These are phyloP conservation scores for Himantopus leucocephalus DNA, from an alignment of 2,113 vertebrate genomes.

Conservation along the genomic window DNA sequence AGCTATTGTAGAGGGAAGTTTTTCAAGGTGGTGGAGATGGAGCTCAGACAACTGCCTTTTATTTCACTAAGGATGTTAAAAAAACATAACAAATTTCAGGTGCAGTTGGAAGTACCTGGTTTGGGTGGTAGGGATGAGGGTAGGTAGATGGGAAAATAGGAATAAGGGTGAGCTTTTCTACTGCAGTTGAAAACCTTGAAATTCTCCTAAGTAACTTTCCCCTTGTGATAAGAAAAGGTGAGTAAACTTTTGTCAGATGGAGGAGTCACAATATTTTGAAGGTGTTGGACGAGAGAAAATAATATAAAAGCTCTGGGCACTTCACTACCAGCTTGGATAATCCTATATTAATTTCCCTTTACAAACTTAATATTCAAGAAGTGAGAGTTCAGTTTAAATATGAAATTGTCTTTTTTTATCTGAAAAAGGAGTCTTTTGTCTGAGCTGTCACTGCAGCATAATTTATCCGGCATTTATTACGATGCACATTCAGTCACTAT, in stretches of 20 bases:
- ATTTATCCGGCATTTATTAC: slow-evolving; percentile 51
- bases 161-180: background rate
- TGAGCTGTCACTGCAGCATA: slow-evolving; percentile 41
- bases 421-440: slow-evolving; percentile 57
- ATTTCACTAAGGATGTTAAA: background rate
- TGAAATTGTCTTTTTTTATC: slow-evolving; percentile 34
- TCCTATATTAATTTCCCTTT: background rate
- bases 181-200: background rate
- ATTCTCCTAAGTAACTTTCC: background rate
- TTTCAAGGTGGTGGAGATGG: background rate
- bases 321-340: background rate
- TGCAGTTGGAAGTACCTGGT: background rate
- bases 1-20: background rate
- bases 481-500: slow-evolving; percentile 31
- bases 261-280: background rate
- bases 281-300: background rate
- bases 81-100: background rate
- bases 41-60: background rate
- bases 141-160: background rate
- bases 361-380: slow-evolving; percentile 31
- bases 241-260: background rate
- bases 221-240: background rate
- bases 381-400: slow-evolving; percentile 56
- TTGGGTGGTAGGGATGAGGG: background rate
- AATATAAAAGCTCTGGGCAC: background rate